These are phyloP conservation scores for Trichosurus vulpecula DNA, from an alignment of 2,797 vertebrate species.

Conservation along the genomic window DNA sequence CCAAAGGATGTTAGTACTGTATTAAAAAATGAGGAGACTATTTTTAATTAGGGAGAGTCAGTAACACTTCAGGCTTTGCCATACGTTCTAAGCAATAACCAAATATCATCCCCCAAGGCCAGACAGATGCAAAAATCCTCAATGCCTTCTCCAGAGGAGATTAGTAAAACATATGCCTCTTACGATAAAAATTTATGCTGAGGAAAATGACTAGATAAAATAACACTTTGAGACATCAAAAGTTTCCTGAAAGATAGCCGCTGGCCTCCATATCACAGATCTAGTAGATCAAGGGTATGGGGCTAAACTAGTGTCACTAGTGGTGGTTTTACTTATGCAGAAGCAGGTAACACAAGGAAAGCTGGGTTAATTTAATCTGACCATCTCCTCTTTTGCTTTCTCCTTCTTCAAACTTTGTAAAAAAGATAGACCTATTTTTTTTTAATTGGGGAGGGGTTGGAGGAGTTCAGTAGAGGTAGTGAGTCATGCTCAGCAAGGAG, in stretches of 20 bases:
- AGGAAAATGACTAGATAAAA: conserved; percentile 23
- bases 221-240: not conserved
- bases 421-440: not conserved
- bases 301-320: not conserved
- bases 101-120: conserved; percentile 19
- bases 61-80: conserved; percentile 9
- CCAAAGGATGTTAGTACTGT: conserved; percentile 1
- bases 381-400: not conserved
- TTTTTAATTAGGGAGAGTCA: conserved; percentile 49
- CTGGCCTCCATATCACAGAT: not conserved
- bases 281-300: conserved; percentile 1
- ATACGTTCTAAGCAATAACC: conserved; percentile 38
- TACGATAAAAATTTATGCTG: conserved; percentile 22
- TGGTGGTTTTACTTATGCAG: not conserved
- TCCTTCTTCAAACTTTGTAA: conserved; percentile 27
- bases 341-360: not conserved
- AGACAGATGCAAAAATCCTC: conserved; percentile 26
- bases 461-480: not conserved
- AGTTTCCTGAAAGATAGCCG: not conserved
- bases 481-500: not conserved
- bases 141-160: conserved; percentile 24
- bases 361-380: not conserved
- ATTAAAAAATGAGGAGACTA: conserved; percentile 51
- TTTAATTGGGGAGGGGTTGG: not conserved
- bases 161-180: conserved; percentile 45